Conservation (phyloP, 2,797 vertebrate genomes). For the Enteromius anoplus region DNA sequence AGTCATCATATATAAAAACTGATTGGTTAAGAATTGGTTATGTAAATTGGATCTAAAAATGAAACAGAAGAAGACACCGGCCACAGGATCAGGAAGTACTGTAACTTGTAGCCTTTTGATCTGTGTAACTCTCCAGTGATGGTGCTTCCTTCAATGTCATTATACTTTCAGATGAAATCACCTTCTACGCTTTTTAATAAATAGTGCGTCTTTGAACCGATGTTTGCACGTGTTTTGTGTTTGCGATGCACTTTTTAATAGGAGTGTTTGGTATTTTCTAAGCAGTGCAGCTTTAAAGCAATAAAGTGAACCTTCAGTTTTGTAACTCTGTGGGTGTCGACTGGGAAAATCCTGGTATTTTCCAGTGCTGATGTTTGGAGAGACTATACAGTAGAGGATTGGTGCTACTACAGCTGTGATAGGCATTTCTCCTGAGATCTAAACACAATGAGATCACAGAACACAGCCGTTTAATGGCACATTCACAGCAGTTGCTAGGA, state of each 20-base stretch:
- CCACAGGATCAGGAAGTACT: constrained; percentile 22
- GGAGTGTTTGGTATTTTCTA: constrained; percentile 23
- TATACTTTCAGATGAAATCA: constrained; percentile 65
- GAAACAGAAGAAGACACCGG: constrained; percentile 32
- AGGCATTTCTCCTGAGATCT: constrained; percentile 51
- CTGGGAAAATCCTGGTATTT: constrained; percentile 45
- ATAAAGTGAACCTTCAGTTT: constrained; percentile 27
- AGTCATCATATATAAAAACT: background rate
- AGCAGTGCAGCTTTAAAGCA: constrained; percentile 35
- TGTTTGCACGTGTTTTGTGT: constrained; percentile 1
- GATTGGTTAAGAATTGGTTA: constrained; percentile 51
- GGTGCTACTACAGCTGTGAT: constrained; percentile 38
- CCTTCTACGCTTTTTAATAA: constrained; percentile 31
- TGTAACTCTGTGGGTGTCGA: constrained; percentile 25
- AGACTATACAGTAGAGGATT: background rate
- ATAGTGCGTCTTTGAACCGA: constrained; percentile 10
- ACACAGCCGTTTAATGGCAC: constrained; percentile 4
- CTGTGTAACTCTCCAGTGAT: constrained; percentile 60
- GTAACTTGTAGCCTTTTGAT: constrained; percentile 55
- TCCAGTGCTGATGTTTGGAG: constrained; percentile 19
- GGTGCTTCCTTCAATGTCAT: constrained; percentile 64
- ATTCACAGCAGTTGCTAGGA: constrained; percentile 4
- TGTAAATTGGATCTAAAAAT: constrained; percentile 71
- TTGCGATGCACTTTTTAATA: background rate
- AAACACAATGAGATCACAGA: constrained; percentile 51